These are phyloP conservation scores for Pteruthius melanotis DNA, from an alignment of 2,113 vertebrate genomes.

Conservation along the genomic window DNA sequence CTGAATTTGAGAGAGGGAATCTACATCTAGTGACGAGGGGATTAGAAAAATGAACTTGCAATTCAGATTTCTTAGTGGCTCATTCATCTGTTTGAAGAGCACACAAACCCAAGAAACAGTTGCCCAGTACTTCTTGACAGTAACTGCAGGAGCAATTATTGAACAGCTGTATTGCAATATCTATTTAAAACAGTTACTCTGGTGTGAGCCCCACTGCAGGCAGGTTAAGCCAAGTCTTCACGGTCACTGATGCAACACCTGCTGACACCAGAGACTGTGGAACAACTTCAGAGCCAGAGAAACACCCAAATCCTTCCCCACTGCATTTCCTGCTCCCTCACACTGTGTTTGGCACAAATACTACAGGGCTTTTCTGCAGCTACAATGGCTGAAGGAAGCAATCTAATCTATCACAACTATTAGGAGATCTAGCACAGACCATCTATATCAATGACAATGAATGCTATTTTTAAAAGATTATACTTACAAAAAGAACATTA, in stretches of 20 bases:
- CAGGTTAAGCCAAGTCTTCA: not conserved
- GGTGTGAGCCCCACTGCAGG: not conserved
- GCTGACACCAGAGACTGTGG: not conserved
- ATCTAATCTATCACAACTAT: not conserved
- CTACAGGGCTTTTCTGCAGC: not conserved
- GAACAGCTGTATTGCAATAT: rapidly evolving
- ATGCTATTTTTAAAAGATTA: not conserved
- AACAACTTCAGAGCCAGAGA: not conserved
- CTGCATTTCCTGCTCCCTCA: not conserved
- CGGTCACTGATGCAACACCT: not conserved
- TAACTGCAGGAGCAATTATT: not conserved
- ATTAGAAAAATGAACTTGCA: not conserved
- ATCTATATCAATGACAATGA: not conserved
- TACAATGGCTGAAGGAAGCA: not conserved
- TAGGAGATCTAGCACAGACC: not conserved
- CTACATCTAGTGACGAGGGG: not conserved
- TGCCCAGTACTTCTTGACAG: not conserved
- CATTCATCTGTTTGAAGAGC: not conserved
- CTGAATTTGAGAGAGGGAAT: not conserved
- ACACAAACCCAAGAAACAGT: not conserved
- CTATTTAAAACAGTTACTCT: not conserved
- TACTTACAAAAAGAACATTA: not conserved
- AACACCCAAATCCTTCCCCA: not conserved
- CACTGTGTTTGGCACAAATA: not conserved
- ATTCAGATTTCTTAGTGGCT: not conserved